A percentile compares a stretch with the other conserved stretches of the same genome.
Conservation (phyloP, 2,888 invertebrate genomes). For the Eupithecia inturbata region DNA sequence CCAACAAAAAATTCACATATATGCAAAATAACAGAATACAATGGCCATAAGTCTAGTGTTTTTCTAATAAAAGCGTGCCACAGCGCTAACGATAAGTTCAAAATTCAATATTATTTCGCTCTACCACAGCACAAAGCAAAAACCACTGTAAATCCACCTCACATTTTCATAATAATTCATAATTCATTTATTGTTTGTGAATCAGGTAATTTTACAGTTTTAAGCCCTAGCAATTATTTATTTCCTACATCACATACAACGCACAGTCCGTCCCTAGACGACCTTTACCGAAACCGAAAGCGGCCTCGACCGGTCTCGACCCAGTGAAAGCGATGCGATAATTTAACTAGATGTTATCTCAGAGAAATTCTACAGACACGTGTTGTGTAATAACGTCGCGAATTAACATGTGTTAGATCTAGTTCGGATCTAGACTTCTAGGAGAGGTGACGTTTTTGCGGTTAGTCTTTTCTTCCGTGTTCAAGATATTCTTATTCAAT, state of each 20-base stretch:
- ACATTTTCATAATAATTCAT: too few relatives aligned
- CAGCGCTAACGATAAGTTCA: background rate
- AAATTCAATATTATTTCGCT: background rate
- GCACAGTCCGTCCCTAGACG: background rate
- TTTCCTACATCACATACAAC: background rate
- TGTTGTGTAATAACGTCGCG: background rate
- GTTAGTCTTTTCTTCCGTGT: background rate
- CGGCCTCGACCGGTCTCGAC: slow-evolving; percentile 11
- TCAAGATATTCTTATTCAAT: background rate
- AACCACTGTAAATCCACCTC: background rate
- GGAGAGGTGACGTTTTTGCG: background rate
- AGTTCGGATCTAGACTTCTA: slow-evolving; percentile 8
- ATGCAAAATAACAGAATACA: too few relatives aligned
- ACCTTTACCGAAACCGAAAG: slow-evolving; percentile 16
- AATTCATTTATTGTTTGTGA: too few relatives aligned
- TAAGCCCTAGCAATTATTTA: background rate
- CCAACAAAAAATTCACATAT: too few relatives aligned
- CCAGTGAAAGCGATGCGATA: slow-evolving; percentile 13
- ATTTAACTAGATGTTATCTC: slow-evolving; percentile 7
- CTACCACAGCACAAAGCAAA: background rate
- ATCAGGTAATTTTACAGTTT: too few relatives aligned
- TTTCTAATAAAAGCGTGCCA: too few relatives aligned
- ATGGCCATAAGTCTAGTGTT: too few relatives aligned
- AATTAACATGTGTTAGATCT: background rate
- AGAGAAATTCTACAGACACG: slow-evolving; percentile 10